Base-by-base conservation (phyloP, 2,888 invertebrate genomes). In the Anarsia innoxiella region DNA sequence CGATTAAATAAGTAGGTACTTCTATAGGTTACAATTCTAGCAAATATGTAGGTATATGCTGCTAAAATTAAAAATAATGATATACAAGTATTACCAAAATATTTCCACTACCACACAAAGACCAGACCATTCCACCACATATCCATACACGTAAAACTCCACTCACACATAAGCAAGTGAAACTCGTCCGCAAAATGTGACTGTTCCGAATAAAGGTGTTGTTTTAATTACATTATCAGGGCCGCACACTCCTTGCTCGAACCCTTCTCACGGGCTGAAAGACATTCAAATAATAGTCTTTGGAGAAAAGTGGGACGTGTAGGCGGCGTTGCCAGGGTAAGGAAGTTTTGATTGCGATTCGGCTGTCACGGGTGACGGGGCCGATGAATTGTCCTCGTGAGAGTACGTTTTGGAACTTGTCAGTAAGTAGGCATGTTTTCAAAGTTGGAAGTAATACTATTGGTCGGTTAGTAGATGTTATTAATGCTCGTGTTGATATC, bases 141-240 rank as follows among this genome's bases (percentile, higher is more conserved):
- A 19, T 19, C 19, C 19, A n/a, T n/a, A n/a, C n/a, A n/a, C n/a
- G n/a, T n/a, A n/a, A n/a, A n/a, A n/a, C n/a, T n/a, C n/a, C n/a
- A n/a, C n/a, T n/a, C n/a, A n/a, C 23, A 40, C 39, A 52, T 41
- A 58, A 66, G 63, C 59, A 65, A 68, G 59, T 61, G 54, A 59
- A 65, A 66, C 63, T 65, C 56, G 57, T 58, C 58, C 59, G 54
- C 65, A 66, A 69, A 71, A 73, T 66, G 66, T 61, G 68, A 68
- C 66, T 66, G 59, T 58, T 60, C 51, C 40, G 69, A 74, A 80
- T 82, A 77, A 83, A 84, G 83, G 83, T 84, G 83, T 83, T 83
- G 79, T 84, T 83, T 84, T 84, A 84, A 84, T 84, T 84, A 84
- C 83, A 84, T 84, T 84, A 84, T 84, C 84, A 77, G 71, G 60